Conservation (phyloP, 2,113 vertebrate species). For the Morone saxatilis region DNA sequence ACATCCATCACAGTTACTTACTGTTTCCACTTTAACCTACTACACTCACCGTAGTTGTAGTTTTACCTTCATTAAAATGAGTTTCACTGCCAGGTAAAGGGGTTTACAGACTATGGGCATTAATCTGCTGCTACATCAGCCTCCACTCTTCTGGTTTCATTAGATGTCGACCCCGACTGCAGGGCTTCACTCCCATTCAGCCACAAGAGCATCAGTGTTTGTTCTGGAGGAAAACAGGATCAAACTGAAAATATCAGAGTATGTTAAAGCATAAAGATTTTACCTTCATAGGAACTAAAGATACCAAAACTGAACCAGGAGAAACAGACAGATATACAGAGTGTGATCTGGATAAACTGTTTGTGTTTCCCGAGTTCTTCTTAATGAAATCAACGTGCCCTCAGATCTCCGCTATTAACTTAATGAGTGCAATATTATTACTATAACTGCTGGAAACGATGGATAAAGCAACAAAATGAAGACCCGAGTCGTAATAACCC, state of each 20-base stretch:
- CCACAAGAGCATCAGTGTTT: neutral
- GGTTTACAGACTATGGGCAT: neutral
- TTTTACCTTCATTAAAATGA: neutral
- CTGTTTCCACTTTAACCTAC: no score
- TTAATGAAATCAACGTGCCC: neutral
- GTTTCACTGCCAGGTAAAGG: no score
- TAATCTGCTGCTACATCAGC: neutral
- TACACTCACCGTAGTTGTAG: neutral
- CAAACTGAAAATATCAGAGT: neutral
- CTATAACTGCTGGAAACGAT: neutral
- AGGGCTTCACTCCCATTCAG: neutral
- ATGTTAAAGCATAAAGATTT: neutral
- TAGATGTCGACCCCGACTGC: no score
- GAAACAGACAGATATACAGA: neutral
- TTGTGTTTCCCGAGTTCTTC: neutral
- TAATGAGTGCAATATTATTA: neutral
- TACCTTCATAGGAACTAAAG: no score
- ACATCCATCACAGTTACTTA: no score
- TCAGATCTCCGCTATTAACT: neutral
- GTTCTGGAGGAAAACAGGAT: no score
- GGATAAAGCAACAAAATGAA: constrained; percentile 15
- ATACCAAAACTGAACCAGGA: neutral
- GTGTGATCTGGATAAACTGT: neutral
- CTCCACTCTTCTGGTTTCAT: neutral
- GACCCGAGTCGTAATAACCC: constrained; percentile 14